Percentiles rank a stretch among this genome's conserved stretches.
Evolutionary conservation across 2,113 vertebrate genomes (phyloP).

Genomic region (Maccullochella peelii): DNA sequence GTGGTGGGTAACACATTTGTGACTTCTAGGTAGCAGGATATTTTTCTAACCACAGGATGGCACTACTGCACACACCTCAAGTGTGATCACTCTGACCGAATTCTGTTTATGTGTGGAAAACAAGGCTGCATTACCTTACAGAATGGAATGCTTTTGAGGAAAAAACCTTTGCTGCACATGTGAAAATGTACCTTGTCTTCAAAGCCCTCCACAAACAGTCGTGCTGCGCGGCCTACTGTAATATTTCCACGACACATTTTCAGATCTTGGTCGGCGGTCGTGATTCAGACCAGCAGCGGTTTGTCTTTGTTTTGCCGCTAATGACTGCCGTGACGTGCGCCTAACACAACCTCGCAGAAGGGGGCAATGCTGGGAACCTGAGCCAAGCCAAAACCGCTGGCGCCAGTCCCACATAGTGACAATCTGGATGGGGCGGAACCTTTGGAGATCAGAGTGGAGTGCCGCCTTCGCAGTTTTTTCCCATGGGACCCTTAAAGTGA

Average conservation of each 20-base stretch:
- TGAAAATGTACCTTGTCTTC: conserved; percentile 45
- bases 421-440: conserved; percentile 68
- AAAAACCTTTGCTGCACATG: conserved; percentile 22
- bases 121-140: not conserved
- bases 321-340: conserved; percentile 59
- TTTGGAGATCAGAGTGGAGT: conserved; percentile 72
- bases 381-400: conserved; percentile 69
- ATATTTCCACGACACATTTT: conserved; percentile 58
- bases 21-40: not conserved
- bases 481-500: conserved; percentile 72
- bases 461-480: conserved; percentile 48
- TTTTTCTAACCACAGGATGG: not conserved
- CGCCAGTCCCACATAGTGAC: conserved; percentile 74
- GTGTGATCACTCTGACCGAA: not conserved
- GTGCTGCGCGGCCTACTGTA: conserved; percentile 46
- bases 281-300: conserved; percentile 28
- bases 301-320: conserved; percentile 60
- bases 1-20: not conserved
- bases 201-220: conserved; percentile 55
- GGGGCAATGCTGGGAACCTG: conserved; percentile 71
- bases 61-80: not conserved
- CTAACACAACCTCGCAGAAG: conserved; percentile 64
- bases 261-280: conserved; percentile 73
- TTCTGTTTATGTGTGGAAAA: conserved; percentile 9
- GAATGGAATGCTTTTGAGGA: conserved; percentile 49